Evolutionary conservation across 2,888 invertebrate species (phyloP).

Genomic region (Habroteleia sp.): DNA sequence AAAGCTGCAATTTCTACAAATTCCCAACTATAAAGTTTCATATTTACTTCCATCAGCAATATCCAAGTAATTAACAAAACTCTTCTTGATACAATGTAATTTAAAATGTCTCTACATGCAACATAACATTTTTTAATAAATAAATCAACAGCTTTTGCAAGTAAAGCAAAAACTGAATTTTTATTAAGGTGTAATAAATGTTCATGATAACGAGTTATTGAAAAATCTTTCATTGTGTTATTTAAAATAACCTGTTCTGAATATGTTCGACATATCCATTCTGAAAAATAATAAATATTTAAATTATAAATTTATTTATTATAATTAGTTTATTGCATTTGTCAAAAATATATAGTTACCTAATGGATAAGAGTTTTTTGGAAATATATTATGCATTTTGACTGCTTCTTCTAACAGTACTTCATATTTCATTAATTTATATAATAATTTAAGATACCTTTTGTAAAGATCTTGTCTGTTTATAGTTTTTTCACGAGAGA

Average conservation of each 20-base stretch:
- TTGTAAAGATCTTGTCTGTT: slow-evolving; percentile 79
- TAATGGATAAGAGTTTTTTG: slow-evolving; percentile 82
- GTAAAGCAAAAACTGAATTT: slow-evolving; percentile 84
- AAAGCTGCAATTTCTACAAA: slow-evolving; percentile 81
- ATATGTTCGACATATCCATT: slow-evolving; percentile 85
- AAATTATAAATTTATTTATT: too few species aligned
- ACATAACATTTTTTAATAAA: slow-evolving; percentile 83
- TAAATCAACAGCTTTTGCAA: slow-evolving; percentile 84
- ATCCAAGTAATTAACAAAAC: slow-evolving; percentile 82
- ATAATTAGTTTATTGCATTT: too few species aligned
- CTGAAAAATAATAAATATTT: slow-evolving; percentile 71
- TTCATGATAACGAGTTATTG: slow-evolving; percentile 82
- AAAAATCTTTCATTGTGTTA: slow-evolving; percentile 70
- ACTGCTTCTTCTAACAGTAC: slow-evolving; percentile 81
- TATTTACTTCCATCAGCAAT: slow-evolving; percentile 81
- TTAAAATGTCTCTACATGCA: slow-evolving; percentile 83
- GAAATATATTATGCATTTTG: slow-evolving; percentile 82
- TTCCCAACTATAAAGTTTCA: slow-evolving; percentile 82
- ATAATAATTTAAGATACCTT: slow-evolving; percentile 82
- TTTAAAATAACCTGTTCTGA: slow-evolving; percentile 79
- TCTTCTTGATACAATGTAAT: slow-evolving; percentile 78
- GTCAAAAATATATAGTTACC: slow-evolving; percentile 69
- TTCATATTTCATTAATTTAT: slow-evolving; percentile 80
- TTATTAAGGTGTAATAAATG: slow-evolving; percentile 83
- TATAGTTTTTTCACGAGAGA: slow-evolving; percentile 68